phyloP scores from a whole-genome alignment of 2,888 invertebrate species.

The Pilophorus perplexus region DNA sequence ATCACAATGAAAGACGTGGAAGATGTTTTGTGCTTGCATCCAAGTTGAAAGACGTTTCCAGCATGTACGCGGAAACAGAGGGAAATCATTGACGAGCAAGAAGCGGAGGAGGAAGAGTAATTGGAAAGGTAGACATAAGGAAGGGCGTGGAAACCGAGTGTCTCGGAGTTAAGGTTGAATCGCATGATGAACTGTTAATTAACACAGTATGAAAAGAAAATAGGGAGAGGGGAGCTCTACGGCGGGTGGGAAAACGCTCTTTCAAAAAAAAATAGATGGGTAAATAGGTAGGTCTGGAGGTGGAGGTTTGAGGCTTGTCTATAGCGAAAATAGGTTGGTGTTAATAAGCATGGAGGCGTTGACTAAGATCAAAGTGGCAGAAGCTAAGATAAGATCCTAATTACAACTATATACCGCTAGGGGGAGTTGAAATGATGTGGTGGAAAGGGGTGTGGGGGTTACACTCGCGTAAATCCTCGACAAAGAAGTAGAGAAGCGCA shows the following conservation, averaged over 20 bases:
- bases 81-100: constrained; percentile 23
- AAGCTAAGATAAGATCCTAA: constrained; percentile 40
- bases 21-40: no score
- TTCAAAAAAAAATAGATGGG: constrained; percentile 18
- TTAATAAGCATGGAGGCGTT: constrained; percentile 38
- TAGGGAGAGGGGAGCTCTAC: neutral
- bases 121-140: neutral
- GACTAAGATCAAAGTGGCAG: constrained; percentile 36
- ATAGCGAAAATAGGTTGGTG: constrained; percentile 40
- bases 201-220: constrained; percentile 33
- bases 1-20: no score
- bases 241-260: constrained; percentile 24
- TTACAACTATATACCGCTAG: constrained; percentile 43
- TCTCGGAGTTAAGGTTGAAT: constrained; percentile 11
- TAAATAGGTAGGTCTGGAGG: constrained; percentile 32
- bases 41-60: no score
- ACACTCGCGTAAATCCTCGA: constrained; percentile 36
- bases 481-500: constrained; percentile 37
- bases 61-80: no score
- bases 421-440: neutral
- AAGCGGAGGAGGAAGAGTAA: neutral
- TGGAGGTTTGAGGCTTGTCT: constrained; percentile 29
- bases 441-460: constrained; percentile 12
- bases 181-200: constrained; percentile 35
- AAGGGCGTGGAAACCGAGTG: neutral